Conservation (phyloP, 2,113 vertebrate species). For the Procavia capensis region DNA sequence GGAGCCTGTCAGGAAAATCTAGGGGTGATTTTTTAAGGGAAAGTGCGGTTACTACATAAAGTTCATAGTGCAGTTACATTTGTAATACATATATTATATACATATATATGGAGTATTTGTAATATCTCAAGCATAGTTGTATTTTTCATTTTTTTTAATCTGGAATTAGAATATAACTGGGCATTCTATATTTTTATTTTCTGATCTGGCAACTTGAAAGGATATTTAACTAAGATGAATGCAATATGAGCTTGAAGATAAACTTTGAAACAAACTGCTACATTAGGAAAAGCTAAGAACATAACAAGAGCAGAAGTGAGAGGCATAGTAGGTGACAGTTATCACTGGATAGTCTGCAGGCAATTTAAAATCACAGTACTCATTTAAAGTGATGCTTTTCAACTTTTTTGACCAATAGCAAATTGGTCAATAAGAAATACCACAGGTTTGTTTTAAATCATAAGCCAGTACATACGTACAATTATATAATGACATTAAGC, state of each 20-base stretch:
- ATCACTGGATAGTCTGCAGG: not conserved
- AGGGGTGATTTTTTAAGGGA: not conserved
- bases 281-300: not conserved
- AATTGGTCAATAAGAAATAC: not conserved
- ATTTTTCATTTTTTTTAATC: not conserved
- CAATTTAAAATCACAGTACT: not conserved
- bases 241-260: not conserved
- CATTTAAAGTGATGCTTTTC: not conserved
- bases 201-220: not conserved
- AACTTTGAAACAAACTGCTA: constrained; percentile 22
- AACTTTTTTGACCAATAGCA: not conserved
- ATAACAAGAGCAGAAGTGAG: not conserved
- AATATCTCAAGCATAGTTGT: not conserved
- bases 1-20: not conserved
- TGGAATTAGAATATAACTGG: constrained; percentile 3
- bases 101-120: too few species aligned
- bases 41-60: not conserved
- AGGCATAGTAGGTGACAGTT: not conserved
- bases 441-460: not conserved
- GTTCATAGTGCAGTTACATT: not conserved
- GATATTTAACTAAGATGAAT: not conserved
- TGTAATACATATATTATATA: too few species aligned
- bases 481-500: not conserved
- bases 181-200: not conserved
- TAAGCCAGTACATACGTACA: not conserved